phyloP scores from a whole-genome alignment of 2,888 invertebrate genomes.

The Hofmannophila pseudospretella region DNA sequence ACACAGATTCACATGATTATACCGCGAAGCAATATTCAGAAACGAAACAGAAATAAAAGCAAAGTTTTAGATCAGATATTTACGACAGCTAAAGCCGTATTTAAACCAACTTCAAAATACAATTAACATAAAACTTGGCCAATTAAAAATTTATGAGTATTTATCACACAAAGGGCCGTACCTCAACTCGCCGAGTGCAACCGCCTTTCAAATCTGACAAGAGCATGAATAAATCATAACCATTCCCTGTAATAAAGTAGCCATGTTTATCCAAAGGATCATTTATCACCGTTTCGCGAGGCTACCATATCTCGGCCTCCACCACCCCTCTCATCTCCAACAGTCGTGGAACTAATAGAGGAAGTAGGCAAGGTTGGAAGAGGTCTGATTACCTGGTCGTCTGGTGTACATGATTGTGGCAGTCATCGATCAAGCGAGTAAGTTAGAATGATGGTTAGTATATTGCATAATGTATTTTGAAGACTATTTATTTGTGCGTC shows the following conservation, averaged over 20 bases:
- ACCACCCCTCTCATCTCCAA: constrained; percentile 12
- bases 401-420: constrained; percentile 47
- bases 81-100: background rate
- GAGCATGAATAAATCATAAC: constrained; percentile 73
- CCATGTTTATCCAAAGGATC: constrained; percentile 67
- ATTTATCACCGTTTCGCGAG: constrained; percentile 64
- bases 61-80: too few species aligned
- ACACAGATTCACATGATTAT: too few species aligned
- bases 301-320: constrained; percentile 37
- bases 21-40: too few species aligned
- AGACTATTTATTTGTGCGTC: constrained; percentile 47
- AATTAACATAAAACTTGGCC: background rate
- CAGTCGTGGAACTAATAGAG: constrained; percentile 5
- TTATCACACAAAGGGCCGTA: constrained; percentile 19
- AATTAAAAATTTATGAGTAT: constrained; percentile 3
- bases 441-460: constrained; percentile 49
- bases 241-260: constrained; percentile 71
- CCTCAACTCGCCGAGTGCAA: constrained; percentile 43
- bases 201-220: constrained; percentile 62
- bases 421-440: constrained; percentile 58
- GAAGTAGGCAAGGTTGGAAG: constrained; percentile 10
- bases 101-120: too few species aligned
- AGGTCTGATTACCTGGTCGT: constrained; percentile 33
- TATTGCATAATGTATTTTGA: constrained; percentile 61
- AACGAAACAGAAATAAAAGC: too few species aligned